Conservation (phyloP, 2,888 invertebrate species). For the Aethes cnicana region DNA sequence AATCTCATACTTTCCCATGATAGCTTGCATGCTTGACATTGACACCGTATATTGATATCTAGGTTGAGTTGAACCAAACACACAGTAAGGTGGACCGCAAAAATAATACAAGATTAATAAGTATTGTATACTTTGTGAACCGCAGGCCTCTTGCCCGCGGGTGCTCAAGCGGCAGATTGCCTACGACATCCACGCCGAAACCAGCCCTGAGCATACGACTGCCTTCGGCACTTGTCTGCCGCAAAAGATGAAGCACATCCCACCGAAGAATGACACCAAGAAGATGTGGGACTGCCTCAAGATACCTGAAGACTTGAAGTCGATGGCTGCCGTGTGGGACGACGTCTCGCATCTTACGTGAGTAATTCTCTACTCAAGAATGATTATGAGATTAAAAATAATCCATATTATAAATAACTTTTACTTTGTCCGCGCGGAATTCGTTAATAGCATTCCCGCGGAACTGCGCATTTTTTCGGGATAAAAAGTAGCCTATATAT, state of each 20-base stretch:
- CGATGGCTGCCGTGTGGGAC: constrained; percentile 84
- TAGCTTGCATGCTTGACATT: too few relatives aligned
- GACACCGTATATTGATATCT: too few relatives aligned
- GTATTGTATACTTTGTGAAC: constrained; percentile 7
- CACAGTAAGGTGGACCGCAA: too few relatives aligned
- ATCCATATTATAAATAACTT: too few relatives aligned
- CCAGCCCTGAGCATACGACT: constrained; percentile 62
- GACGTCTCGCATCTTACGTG: constrained; percentile 84
- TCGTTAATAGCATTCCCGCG: too few relatives aligned
- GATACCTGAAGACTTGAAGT: constrained; percentile 81
- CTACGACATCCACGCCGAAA: constrained; percentile 75
- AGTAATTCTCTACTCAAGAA: constrained; percentile 35
- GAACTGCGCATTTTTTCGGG: too few relatives aligned
- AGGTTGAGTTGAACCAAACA: too few relatives aligned
- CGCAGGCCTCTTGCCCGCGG: constrained; percentile 69
- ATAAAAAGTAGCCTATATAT: too few relatives aligned
- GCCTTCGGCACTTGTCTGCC: constrained; percentile 82
- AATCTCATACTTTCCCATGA: too few relatives aligned
- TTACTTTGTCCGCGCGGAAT: too few relatives aligned
- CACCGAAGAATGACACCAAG: constrained; percentile 78
- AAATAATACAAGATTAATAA: too few relatives aligned
- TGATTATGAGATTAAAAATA: too few relatives aligned
- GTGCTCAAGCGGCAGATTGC: constrained; percentile 75
- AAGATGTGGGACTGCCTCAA: constrained; percentile 80
- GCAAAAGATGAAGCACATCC: constrained; percentile 70